These are phyloP conservation scores for Benthosema pterotum DNA, from an alignment of 2,797 vertebrate genomes.

Conservation along the genomic window DNA sequence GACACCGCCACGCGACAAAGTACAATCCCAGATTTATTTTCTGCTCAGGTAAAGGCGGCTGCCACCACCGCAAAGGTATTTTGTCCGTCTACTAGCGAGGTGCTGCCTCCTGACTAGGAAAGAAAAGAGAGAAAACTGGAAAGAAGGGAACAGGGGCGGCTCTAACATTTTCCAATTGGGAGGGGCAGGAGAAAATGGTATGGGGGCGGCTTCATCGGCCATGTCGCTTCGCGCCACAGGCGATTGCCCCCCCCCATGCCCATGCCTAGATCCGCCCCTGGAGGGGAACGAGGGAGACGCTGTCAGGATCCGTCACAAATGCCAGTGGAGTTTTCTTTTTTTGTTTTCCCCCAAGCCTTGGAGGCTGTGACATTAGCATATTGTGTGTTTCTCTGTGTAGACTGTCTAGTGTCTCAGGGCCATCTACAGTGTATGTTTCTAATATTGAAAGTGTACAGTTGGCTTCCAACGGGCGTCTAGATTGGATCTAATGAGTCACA, in stretches of 20 bases:
- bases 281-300: slow-evolving; percentile 50
- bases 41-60: slow-evolving; percentile 40
- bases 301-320: slow-evolving; percentile 67
- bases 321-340: slow-evolving; percentile 43
- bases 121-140: slow-evolving; percentile 34
- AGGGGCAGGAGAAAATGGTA: too few species aligned
- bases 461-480: slow-evolving; percentile 48
- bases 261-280: too few species aligned
- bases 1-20: too few species aligned
- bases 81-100: slow-evolving; percentile 57
- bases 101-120: slow-evolving; percentile 27
- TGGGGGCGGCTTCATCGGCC: too few species aligned
- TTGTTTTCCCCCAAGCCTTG: slow-evolving; percentile 22
- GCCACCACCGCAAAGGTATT: slow-evolving; percentile 47
- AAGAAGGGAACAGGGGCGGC: slow-evolving; percentile 46
- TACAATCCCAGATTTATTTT: too few species aligned
- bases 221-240: too few species aligned
- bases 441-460: slow-evolving; percentile 47
- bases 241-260: too few species aligned
- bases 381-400: slow-evolving; percentile 36
- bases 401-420: slow-evolving; percentile 34
- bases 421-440: slow-evolving; percentile 19
- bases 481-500: slow-evolving; percentile 50
- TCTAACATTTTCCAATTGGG: too few species aligned
- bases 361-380: slow-evolving; percentile 55